Evolutionary conservation across 2,888 invertebrate genomes (phyloP), one percentile per base, ranked within the genome.

Genomic region (Microplitis manilae): DNA sequence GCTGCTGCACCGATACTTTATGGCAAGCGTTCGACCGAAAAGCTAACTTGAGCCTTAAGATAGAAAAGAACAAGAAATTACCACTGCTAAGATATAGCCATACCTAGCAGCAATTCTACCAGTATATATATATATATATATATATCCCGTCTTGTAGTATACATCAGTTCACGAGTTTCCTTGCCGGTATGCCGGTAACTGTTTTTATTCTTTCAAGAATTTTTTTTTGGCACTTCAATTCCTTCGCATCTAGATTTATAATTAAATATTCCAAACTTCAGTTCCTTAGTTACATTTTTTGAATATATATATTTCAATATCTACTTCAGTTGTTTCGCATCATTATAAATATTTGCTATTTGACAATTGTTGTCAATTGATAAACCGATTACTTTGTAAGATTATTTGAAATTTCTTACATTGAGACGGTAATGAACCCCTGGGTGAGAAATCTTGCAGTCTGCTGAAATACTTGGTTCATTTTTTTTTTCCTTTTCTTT

Each of bases 21-120:
- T 77, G 80, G 78, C 78, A 79, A 79, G 80, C 80, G 80, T 80
- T 81, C 80, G 81, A 80, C 79, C 81, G 81, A 81, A 77, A 81
- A 80, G 80, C 76, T 68, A 69, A 73, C 20, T 71, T 50, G 68
- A 41, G 61, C 13, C 20, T 15, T 59, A 13, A 65, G 41, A 65
- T 73, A 65, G 75, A 64, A 69, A 62, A 69, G 69, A 64, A 70
- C 67, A 68, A 65, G 60, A 68, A 64, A 68, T 20, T 9, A 15
- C 39, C 59, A 50, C 60, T 59, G 67, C 30, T 65, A 72, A 71
- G 68, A 20, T 73, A 65, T 76, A 7, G 50, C 50, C 50, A 50
- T 50, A 50, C 50, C 8, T 50, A 50, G 4, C 50, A 50, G 50
- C 13, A 13, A 50, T 50, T 13, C 50, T 50, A 50, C 50, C 13